These are phyloP conservation scores for Nyctereutes procyonoides DNA, from an alignment of 2,113 vertebrate genomes.

Conservation along the genomic window DNA sequence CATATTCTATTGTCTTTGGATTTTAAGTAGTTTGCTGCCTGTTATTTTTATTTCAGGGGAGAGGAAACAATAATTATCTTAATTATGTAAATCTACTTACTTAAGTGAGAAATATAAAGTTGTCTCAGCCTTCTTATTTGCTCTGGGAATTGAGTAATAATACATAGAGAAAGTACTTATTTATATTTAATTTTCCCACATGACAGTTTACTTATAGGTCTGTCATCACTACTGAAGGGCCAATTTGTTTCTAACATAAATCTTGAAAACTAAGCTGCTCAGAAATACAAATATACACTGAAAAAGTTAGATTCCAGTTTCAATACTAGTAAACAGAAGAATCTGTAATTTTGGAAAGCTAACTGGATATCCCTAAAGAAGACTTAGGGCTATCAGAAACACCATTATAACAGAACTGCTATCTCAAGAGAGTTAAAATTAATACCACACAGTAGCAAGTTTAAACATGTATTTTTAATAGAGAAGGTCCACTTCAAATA, in stretches of 20 bases:
- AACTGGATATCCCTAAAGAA: neutral
- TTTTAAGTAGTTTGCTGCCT: neutral
- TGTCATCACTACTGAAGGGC: neutral
- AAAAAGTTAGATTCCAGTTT: neutral
- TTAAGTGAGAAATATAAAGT: neutral
- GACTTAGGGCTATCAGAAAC: neutral
- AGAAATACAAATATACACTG: neutral
- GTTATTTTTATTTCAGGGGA: conserved; percentile 23
- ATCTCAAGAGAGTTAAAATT: neutral
- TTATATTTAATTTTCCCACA: neutral
- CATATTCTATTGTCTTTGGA: neutral
- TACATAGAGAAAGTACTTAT: neutral
- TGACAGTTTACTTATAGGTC: neutral
- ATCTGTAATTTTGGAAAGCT: neutral
- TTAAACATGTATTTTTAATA: neutral
- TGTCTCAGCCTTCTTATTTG: neutral
- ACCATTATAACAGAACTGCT: neutral
- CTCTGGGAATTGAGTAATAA: neutral
- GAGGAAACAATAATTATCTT: neutral
- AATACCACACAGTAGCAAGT: neutral
- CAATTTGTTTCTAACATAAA: neutral
- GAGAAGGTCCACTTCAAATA: neutral
- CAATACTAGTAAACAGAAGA: neutral
- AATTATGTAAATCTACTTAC: conserved; percentile 19
- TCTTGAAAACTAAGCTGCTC: neutral